These are phyloP conservation scores for Hycleus phaleratus DNA, from an alignment of 1,140 invertebrate genomes.

Conservation along the genomic window DNA sequence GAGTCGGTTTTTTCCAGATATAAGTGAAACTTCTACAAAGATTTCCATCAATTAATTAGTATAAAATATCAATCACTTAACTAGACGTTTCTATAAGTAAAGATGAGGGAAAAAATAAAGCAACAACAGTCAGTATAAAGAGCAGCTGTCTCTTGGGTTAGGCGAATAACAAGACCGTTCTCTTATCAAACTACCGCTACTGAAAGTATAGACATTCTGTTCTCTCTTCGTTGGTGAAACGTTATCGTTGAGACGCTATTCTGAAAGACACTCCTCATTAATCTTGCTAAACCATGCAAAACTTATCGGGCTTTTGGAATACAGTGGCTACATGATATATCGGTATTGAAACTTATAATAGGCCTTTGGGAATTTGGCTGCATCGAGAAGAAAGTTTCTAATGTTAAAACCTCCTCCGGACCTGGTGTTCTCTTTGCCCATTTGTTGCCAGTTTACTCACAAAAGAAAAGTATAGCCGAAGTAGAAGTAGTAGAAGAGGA, in stretches of 20 bases:
- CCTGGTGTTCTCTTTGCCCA: constrained; percentile 7
- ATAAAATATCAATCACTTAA: constrained; percentile 9
- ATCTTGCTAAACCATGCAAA: constrained; percentile 42
- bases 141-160: constrained; percentile 8
- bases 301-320: constrained; percentile 35
- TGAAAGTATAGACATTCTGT: too few relatives aligned
- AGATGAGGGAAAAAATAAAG: too few relatives aligned
- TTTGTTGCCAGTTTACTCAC: constrained; percentile 31
- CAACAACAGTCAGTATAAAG: neutral
- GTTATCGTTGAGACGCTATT: constrained; percentile 4
- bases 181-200: constrained; percentile 1
- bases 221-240: neutral
- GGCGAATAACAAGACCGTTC: neutral
- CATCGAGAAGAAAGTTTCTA: constrained; percentile 20
- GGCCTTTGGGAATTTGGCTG: constrained; percentile 35
- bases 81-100: neutral
- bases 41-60: constrained; percentile 11
- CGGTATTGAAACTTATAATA: constrained; percentile 41
- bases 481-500: neutral
- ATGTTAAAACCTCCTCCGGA: constrained; percentile 12
- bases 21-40: too few relatives aligned
- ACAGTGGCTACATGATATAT: constrained; percentile 37
- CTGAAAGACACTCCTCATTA: constrained; percentile 41
- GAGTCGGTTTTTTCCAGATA: too few relatives aligned
- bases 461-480: constrained; percentile 2